Evolutionary conservation across 2,113 vertebrate genomes (phyloP), one percentile per base, ranked within the genome.

Genomic region (Lucifuga dentata): DNA sequence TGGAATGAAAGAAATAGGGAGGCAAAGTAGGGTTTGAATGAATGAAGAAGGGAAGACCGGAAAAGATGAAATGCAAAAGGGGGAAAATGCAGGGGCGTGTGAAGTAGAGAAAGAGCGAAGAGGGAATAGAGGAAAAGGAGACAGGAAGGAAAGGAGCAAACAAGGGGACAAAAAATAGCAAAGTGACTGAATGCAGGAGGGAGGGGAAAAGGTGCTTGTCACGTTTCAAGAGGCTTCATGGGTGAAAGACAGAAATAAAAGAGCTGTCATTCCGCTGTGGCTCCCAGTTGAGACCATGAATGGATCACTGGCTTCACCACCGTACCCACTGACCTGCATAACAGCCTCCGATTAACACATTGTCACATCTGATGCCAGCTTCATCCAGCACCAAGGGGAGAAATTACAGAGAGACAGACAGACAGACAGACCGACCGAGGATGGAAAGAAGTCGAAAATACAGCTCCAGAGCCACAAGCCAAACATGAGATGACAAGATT

Each of bases 291-390:
- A 51, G 85, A 32, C 46, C 0, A 23, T 72, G 72, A 80, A 74
- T 57, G 78, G 55, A 71, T 76, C 76, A 33, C 41, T 65, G 80
- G 63, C 80, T 80, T 39, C 45, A 29, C 45, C 55, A 8, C 19
- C 5, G 39, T 48, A 55, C 50, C 63, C 19, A 5, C 57, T 86
- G 84, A 86, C 84, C 84, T 74, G 68, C 66, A 71, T 44, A 65
- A 70, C 55, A 69, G 72, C 44, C 17, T 26, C 55, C 55, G 61
- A 79, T 85, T 81, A 83, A 77, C 86, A 85, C 71, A 23, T 53
- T 72, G 81, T 76, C 77, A 76, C 81, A 83, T 81, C 73, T 61
- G 73, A 76, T 76, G 81, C 79, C 75, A 80, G 61, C 51, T 48
- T 51, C 29, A 83, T 74, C 62, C 45, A 7, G 39, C 46, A 66